These are phyloP conservation scores for Platypus cylindrus DNA, from an alignment of 2,888 invertebrate species.

Conservation along the genomic window DNA sequence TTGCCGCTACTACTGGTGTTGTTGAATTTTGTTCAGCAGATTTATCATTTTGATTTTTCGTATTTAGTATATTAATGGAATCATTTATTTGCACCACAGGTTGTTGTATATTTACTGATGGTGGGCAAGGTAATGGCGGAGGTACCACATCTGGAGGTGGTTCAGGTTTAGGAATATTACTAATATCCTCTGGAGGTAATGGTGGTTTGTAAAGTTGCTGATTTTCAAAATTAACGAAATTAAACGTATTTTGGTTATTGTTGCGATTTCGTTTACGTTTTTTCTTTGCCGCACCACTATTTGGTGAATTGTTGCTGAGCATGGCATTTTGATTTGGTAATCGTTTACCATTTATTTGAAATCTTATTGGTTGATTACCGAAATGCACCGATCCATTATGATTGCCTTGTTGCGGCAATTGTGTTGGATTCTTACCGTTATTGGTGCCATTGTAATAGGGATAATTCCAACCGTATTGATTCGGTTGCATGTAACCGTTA, in stretches of 20 bases:
- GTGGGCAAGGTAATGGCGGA: constrained; percentile 38
- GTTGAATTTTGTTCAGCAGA: background rate
- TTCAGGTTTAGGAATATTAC: constrained; percentile 35
- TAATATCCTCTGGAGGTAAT: constrained; percentile 35
- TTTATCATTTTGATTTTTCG: background rate
- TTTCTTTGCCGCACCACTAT: constrained; percentile 52
- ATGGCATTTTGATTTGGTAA: constrained; percentile 26
- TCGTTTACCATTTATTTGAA: constrained; percentile 39
- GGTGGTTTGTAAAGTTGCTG: constrained; percentile 32
- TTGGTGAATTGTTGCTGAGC: constrained; percentile 33
- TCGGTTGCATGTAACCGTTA: constrained; percentile 41
- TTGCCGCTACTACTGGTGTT: no score
- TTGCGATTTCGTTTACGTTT: constrained; percentile 63
- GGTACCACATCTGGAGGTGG: constrained; percentile 44
- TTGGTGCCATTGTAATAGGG: constrained; percentile 21
- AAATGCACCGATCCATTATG: constrained; percentile 9
- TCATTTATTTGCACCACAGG: background rate
- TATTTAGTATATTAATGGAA: background rate
- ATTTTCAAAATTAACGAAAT: constrained; percentile 6
- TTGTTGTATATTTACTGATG: constrained; percentile 7
- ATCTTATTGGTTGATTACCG: constrained; percentile 34
- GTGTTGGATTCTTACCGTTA: no score
- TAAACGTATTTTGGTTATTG: constrained; percentile 25
- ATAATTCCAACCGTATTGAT: constrained; percentile 26
- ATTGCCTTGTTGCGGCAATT: constrained; percentile 33